phyloP scores from a whole-genome alignment of 2,113 vertebrate species.

The Heterochromis multidens region DNA sequence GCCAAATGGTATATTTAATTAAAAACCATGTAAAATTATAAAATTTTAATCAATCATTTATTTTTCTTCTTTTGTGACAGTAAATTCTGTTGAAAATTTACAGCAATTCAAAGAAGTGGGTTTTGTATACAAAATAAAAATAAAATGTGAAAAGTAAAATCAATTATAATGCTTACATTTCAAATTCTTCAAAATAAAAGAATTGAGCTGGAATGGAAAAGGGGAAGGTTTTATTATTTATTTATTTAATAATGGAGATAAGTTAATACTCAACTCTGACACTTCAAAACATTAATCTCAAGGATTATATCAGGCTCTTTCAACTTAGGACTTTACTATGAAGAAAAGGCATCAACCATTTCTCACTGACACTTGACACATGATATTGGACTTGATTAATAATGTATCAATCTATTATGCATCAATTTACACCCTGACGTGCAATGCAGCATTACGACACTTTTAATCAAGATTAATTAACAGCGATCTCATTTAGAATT shows the following conservation, averaged over 20 bases:
- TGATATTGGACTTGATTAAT: conserved; percentile 16
- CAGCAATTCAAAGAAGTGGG: background rate
- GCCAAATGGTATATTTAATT: too few relatives aligned
- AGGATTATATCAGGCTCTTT: background rate
- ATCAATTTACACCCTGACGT: background rate
- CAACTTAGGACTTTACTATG: background rate
- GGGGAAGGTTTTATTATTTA: background rate
- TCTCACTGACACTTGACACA: background rate
- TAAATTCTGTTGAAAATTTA: background rate
- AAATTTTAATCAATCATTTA: background rate
- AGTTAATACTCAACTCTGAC: background rate
- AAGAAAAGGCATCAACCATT: background rate
- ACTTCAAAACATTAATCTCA: background rate
- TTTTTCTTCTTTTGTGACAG: background rate
- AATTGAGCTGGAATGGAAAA: background rate
- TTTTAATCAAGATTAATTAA: conserved; percentile 52
- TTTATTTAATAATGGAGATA: background rate
- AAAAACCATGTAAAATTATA: background rate
- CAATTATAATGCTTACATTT: background rate
- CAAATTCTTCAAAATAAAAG: background rate
- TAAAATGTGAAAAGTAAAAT: background rate
- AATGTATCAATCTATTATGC: conserved; percentile 9
- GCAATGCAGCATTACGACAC: background rate
- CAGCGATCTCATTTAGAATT: conserved; percentile 24
- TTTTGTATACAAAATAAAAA: background rate